A percentile compares a stretch with the other conserved stretches of the same genome.
Evolutionary conservation across 1,140 invertebrate genomes (phyloP).

Genomic region (Tetramorium parvispinum): DNA sequence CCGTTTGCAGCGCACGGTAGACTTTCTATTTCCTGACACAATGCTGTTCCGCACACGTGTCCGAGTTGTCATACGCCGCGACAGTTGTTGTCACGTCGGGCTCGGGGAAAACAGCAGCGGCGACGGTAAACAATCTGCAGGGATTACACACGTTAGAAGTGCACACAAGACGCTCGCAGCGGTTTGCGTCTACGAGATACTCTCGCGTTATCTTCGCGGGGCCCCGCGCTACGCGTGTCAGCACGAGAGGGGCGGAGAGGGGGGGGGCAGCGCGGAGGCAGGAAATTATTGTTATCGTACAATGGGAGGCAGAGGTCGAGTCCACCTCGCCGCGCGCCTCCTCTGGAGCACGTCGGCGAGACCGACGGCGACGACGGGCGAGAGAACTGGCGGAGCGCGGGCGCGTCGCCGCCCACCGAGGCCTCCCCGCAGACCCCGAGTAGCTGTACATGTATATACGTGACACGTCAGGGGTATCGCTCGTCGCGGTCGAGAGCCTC

Average conservation of each 20-base stretch:
- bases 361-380: too few species aligned
- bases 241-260: neutral
- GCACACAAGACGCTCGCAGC: too few species aligned
- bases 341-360: too few species aligned
- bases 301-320: conserved; percentile 36
- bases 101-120: neutral
- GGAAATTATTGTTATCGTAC: conserved; percentile 45
- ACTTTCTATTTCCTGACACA: neutral
- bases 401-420: too few species aligned
- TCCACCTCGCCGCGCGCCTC: neutral
- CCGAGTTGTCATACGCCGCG: too few species aligned
- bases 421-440: too few species aligned
- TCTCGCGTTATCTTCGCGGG: neutral
- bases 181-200: neutral
- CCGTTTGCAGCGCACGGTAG: neutral
- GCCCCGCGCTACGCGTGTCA: too few species aligned
- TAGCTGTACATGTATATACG: too few species aligned
- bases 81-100: too few species aligned
- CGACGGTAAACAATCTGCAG: neutral
- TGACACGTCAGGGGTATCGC: too few species aligned
- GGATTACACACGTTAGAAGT: conserved; percentile 1
- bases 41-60: neutral
- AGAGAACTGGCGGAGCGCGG: too few species aligned
- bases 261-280: neutral
- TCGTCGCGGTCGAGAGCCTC: too few species aligned